These are phyloP conservation scores for Hippoglossus stenolepis DNA, from an alignment of 2,113 vertebrate genomes.

Conservation along the genomic window DNA sequence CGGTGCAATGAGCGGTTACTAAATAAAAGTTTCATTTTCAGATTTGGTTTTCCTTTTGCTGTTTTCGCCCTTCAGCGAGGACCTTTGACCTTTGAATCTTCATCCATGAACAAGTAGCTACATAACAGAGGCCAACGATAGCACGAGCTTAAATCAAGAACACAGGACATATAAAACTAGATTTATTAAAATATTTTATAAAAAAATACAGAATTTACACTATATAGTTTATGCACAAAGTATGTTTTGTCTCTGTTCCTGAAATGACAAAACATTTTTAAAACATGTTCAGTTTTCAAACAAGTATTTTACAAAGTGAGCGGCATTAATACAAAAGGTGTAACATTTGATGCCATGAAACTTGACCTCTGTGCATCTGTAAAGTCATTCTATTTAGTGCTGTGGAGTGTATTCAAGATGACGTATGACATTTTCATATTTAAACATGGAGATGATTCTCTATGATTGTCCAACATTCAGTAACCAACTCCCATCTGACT, in stretches of 20 bases:
- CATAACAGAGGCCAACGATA: not conserved
- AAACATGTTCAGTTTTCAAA: too few relatives aligned
- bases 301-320: too few relatives aligned
- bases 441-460: not conserved
- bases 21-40: conserved; percentile 81
- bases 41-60: not conserved
- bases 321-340: too few relatives aligned
- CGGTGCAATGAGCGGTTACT: conserved; percentile 63
- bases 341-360: too few relatives aligned
- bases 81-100: too few relatives aligned
- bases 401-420: too few relatives aligned
- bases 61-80: not conserved
- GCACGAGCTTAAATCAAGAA: not conserved
- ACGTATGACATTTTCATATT: not conserved
- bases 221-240: not conserved
- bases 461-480: conserved; percentile 30
- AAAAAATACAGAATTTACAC: not conserved
- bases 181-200: not conserved
- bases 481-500: not conserved
- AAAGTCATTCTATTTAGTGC: too few relatives aligned
- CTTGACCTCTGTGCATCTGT: too few relatives aligned
- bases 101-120: not conserved
- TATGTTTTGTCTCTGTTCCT: too few relatives aligned
- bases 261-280: too few relatives aligned
- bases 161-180: not conserved